Percentiles rank a stretch among this genome's conserved stretches.
Evolutionary conservation across 2,888 invertebrate species (phyloP).

Genomic region (Chaitophorus viminalis): DNA sequence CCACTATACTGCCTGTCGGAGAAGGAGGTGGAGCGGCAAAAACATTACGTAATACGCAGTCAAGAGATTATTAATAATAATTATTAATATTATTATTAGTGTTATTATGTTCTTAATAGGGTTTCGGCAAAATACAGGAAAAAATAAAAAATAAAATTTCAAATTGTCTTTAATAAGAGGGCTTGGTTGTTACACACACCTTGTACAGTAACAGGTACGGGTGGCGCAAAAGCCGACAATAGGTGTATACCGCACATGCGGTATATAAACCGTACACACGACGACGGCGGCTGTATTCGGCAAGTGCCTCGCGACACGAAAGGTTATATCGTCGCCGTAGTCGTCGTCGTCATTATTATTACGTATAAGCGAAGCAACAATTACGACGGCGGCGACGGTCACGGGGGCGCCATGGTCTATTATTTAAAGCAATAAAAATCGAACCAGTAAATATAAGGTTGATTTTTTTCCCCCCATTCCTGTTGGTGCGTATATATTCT

Average conservation of each 20-base stretch:
- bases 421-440: slow-evolving; percentile 62
- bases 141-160: not conserved
- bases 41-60: not conserved
- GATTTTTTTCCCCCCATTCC: not conserved
- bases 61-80: not conserved
- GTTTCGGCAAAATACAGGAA: not conserved
- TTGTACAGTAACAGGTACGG: not conserved
- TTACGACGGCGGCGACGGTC: slow-evolving; percentile 8
- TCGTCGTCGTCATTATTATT: not conserved
- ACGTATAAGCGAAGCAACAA: slow-evolving; percentile 29
- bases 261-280: not conserved
- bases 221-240: not conserved
- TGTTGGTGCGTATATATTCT: not conserved
- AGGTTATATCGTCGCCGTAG: not conserved
- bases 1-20: not conserved
- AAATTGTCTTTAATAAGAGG: not conserved
- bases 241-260: not conserved
- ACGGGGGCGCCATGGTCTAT: slow-evolving; percentile 50
- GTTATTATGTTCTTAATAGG: too few relatives aligned
- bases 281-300: not conserved
- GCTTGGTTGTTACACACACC: not conserved
- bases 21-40: not conserved
- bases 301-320: slow-evolving; percentile 8
- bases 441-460: slow-evolving; percentile 50
- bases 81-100: too few relatives aligned